phyloP scores from a whole-genome alignment of 1,140 invertebrate genomes.

The Hyles vespertilio region DNA sequence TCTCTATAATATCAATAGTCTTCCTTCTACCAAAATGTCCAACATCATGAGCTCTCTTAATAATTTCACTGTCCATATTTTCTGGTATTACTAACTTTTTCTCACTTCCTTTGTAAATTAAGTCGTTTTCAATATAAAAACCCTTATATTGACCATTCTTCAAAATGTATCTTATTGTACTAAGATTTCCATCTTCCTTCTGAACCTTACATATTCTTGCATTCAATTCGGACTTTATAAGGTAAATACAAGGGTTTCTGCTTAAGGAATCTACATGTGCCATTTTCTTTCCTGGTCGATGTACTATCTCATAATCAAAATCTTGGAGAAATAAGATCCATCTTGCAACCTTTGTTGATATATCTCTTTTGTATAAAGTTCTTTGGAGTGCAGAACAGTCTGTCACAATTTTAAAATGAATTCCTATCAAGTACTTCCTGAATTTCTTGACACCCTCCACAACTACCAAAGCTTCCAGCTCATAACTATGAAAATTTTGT shows the following conservation, averaged over 20 bases:
- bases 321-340: constrained; percentile 1
- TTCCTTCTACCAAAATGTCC: constrained; percentile 21
- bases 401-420: constrained; percentile 63
- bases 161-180: constrained; percentile 7
- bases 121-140: constrained; percentile 9
- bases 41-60: constrained; percentile 10
- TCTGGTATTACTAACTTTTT: constrained; percentile 12
- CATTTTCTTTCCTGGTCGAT: constrained; percentile 45
- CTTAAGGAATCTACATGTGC: constrained; percentile 64
- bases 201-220: no score
- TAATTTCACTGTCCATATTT: constrained; percentile 17
- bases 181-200: no score
- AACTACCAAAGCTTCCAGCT: constrained; percentile 73
- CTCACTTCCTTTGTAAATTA: constrained; percentile 12
- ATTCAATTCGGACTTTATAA: no score
- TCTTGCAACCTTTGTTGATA: background rate
- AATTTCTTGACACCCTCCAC: constrained; percentile 72
- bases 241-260: constrained; percentile 29
- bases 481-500: constrained; percentile 59
- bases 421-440: constrained; percentile 67
- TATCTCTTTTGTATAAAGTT: background rate
- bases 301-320: constrained; percentile 25
- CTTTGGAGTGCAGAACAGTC: constrained; percentile 45
- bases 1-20: constrained; percentile 13
- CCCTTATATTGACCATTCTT: constrained; percentile 13